Base-by-base conservation (phyloP, 2,888 invertebrate genomes). In the Tigriopus californicus region DNA sequence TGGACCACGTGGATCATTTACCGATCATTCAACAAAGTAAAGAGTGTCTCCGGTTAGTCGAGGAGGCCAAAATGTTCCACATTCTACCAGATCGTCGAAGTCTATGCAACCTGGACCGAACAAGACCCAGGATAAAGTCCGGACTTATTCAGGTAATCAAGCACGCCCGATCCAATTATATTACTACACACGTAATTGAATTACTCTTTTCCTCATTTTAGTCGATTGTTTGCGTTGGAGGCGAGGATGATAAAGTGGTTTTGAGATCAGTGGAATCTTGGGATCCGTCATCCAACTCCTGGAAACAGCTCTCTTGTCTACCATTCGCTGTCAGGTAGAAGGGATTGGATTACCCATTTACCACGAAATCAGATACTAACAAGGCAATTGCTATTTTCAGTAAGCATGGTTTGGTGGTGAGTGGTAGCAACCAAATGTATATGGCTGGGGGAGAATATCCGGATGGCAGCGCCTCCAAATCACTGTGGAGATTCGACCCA, bases 221-320 rank as follows among this genome's bases (percentile, higher is more conserved):
- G 68, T 73, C 74, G 33, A 73, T 75, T 55, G 72, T 75, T 41
- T 73, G 73, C 55, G 74, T 74, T 20, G 75, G 75, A 25, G 75
- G 75, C 13, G 75, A 75, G 66, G 75, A 75, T 66, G 74, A 75
- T 65, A 74, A 74, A 65, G 73, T 74, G 8, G 74, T 75, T 8
- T 64, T 75, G 15, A 66, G 74, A 25, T 73, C 73, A 59, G 74
- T 75, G 4, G 74, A 75, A 64, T 72, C 72, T 65, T 75, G 71
- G 65, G 71, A 73, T 62, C 73, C 74, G 2, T 65, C 66, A 12
- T 67, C 69, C 8, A 67, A 68, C 46, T 65, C 67, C 41, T 75
- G 75, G 75, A 68, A 69, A 60, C 70, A 72, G 10, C 67, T 75
- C 15, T 70, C 73, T 33, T 73, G 74, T 66, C 67, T 75, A 13